These are phyloP conservation scores for Abramis brama DNA, from an alignment of 2,113 vertebrate species.

Conservation along the genomic window DNA sequence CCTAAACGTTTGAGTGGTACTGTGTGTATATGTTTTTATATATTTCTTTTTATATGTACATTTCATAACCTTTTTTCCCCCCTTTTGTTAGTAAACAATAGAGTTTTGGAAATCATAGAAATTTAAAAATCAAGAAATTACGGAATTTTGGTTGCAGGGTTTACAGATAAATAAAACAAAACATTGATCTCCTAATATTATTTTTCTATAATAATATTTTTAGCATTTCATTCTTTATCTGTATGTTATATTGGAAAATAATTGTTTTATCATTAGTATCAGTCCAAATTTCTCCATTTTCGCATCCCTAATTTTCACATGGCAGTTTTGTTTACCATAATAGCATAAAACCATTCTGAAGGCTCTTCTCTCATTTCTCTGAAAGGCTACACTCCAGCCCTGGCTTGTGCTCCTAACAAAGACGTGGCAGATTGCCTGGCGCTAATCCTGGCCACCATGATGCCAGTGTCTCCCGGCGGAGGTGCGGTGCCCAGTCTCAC, in stretches of 20 bases:
- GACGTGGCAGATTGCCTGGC: conserved; percentile 97
- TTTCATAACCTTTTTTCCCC: background rate
- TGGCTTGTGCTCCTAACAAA: conserved; percentile 97
- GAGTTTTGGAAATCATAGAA: background rate
- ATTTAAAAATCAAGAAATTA: background rate
- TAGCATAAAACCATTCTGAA: background rate
- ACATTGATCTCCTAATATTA: background rate
- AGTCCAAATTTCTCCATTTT: background rate
- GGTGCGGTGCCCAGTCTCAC: conserved; percentile 81
- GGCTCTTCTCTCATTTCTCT: background rate
- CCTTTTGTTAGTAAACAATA: background rate
- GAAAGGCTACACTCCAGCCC: conserved; percentile 93
- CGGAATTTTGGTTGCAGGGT: background rate
- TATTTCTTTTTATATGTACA: background rate
- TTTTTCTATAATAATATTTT: background rate
- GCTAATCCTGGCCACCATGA: conserved; percentile 98
- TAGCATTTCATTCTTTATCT: background rate
- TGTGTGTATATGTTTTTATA: background rate
- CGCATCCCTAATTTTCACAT: background rate
- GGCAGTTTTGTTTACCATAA: no score
- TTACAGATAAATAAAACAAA: background rate
- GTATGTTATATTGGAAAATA: background rate
- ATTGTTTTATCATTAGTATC: background rate
- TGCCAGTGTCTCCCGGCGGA: conserved; percentile 90
- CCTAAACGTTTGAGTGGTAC: background rate